phyloP scores from a whole-genome alignment of 1,140 invertebrate genomes.

The Heterodera schachtii region DNA sequence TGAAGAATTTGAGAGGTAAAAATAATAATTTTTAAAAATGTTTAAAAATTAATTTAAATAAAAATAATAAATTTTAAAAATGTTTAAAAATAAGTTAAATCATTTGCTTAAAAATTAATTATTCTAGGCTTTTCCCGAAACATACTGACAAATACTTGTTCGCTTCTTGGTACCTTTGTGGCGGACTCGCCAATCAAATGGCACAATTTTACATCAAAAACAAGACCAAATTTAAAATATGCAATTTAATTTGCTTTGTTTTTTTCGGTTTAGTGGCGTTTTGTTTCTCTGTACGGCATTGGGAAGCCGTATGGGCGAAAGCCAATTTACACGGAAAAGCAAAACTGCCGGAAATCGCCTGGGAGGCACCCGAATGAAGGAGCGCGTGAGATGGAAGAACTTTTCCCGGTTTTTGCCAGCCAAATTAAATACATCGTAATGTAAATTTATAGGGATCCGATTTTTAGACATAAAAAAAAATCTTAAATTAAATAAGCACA shows the following conservation, averaged over 20 bases:
- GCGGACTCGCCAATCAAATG: not conserved
- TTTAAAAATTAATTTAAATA: too few relatives aligned
- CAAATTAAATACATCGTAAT: not conserved
- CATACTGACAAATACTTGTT: not conserved
- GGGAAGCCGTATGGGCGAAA: not conserved
- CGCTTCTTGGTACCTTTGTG: not conserved
- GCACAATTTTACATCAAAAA: not conserved
- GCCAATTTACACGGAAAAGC: not conserved
- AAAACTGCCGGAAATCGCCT: not conserved
- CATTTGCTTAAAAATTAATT: not conserved
- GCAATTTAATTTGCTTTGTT: too few relatives aligned
- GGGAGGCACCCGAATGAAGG: not conserved
- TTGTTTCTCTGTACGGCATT: slow-evolving; percentile 11
- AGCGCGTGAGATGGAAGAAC: not conserved
- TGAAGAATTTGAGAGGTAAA: too few relatives aligned
- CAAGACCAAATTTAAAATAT: too few relatives aligned
- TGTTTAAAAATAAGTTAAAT: too few relatives aligned
- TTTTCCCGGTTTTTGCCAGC: slow-evolving; percentile 4
- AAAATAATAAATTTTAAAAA: too few relatives aligned
- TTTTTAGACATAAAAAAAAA: too few relatives aligned
- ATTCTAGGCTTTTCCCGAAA: not conserved
- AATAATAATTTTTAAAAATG: too few relatives aligned
- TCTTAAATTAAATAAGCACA: too few relatives aligned
- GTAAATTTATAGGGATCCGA: too few relatives aligned
- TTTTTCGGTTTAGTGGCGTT: slow-evolving; percentile 9